Conservation (phyloP, 2,797 vertebrate genomes). For the Hafferia zeledoni region DNA sequence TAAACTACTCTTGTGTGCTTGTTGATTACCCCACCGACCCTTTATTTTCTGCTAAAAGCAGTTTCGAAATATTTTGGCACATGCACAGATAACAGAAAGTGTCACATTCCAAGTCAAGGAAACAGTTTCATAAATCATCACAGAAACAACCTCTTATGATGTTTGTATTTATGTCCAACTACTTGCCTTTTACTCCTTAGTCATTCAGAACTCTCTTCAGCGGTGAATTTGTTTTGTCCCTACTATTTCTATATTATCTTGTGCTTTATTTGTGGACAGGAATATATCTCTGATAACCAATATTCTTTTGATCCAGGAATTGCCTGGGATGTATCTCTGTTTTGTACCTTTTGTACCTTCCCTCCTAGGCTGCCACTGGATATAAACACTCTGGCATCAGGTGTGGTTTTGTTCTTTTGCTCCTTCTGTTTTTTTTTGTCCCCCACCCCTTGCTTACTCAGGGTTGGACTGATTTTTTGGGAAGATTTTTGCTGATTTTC, state of each 20-base stretch:
- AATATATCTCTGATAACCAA: not conserved
- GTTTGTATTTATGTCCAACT: not conserved
- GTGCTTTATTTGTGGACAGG: not conserved
- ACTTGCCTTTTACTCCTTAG: not conserved
- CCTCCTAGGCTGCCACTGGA: not conserved
- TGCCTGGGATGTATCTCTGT: not conserved
- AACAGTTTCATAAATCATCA: not conserved
- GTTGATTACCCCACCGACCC: accelerated
- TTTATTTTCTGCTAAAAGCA: not conserved
- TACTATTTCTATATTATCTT: not conserved
- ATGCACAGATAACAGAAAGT: not conserved
- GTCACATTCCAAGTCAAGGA: not conserved
- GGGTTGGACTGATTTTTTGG: not conserved
- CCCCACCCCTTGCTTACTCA: not conserved
- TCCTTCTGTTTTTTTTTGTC: not conserved
- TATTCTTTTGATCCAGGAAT: not conserved
- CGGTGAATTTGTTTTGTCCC: not conserved
- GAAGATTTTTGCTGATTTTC: not conserved
- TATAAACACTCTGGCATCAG: not conserved
- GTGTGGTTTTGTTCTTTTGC: not conserved
- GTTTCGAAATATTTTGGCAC: not conserved
- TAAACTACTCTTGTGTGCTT: not conserved
- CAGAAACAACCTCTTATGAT: not conserved
- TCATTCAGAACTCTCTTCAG: not conserved
- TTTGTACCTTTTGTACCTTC: not conserved